Evolutionary conservation across 2,888 invertebrate genomes (phyloP).

Genomic region (Minunthozetes semirufus): DNA sequence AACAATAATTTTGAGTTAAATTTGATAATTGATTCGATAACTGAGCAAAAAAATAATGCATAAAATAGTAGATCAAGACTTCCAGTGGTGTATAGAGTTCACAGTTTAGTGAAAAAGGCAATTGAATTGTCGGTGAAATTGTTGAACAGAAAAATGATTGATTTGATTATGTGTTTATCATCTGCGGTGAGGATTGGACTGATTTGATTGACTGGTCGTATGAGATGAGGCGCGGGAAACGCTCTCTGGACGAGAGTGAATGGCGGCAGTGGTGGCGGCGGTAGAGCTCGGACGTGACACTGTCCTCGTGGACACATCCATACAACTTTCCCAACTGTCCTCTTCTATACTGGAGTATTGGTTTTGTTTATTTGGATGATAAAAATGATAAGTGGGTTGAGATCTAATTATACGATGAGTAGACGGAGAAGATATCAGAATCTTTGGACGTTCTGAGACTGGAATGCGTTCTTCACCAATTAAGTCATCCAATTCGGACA

Average conservation of each 20-base stretch:
- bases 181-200: slow-evolving; percentile 15
- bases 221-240: slow-evolving; percentile 12
- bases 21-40: background rate
- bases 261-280: slow-evolving; percentile 17
- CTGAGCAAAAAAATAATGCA: slow-evolving; percentile 24
- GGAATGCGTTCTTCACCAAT: background rate
- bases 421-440: slow-evolving; percentile 23
- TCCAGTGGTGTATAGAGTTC: background rate
- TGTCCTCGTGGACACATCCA: background rate
- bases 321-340: slow-evolving; percentile 26
- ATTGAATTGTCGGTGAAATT: background rate
- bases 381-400: slow-evolving; percentile 4
- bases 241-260: slow-evolving; percentile 4
- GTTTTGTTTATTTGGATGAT: slow-evolving; percentile 5
- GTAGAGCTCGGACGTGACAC: background rate
- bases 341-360: slow-evolving; percentile 7
- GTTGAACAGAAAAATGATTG: background rate
- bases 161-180: slow-evolving; percentile 21
- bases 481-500: background rate
- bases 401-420: slow-evolving; percentile 6
- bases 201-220: slow-evolving; percentile 19
- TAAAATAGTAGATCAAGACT: background rate
- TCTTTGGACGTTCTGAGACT: slow-evolving; percentile 11
- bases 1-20: background rate
- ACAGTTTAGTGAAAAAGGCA: slow-evolving; percentile 23